Base-by-base conservation (phyloP, 1,140 invertebrate species). In the Drosophila grimshawi region DNA sequence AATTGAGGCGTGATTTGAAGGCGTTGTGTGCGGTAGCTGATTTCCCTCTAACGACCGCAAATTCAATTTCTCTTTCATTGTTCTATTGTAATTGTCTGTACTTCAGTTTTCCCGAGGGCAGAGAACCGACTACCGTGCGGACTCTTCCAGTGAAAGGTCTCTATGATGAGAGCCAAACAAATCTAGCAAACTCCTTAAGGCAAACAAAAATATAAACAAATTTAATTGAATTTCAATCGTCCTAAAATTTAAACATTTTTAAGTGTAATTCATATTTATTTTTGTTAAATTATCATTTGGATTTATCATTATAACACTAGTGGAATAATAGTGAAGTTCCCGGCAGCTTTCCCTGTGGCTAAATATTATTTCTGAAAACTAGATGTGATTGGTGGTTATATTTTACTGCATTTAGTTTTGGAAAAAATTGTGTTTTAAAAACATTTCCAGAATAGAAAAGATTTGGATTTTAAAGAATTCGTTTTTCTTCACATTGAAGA, bases 1-100 rank as follows among this genome's bases (percentile, higher is more conserved):
- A 88, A 86, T 86, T 77, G 80, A 88, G 85, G 85, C 83, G 85
- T 88, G 83, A 88, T 88, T 88, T 41, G 62, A 64, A 35, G 45
- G 37, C 74, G 65, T 72, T 76, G 81, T 83, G 81, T 85, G 81
- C 65, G 77, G 81, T 80, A 76, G 63, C 39, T 53, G 60, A 69
- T 77, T 74, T 70, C 51, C 39, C 55, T 62, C 60, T 67, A 67
- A 78, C 63, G 61, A 72, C 68, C 68, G 81, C 80, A 85, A 83
- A 80, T 67, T 65, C 37, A 60, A 62, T 61, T 48, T 39, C 30
- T 32, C 49, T 5, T 5, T 4, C 41, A 62, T 74, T 74, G 71
- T 69, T 74, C 51, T 35, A 27, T 62, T 48, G 57, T 65, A 74
- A 74, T 74, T 74, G 65, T 74, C 35, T 2, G 33, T 29, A 43